phyloP scores from a whole-genome alignment of 2,888 invertebrate genomes.

The Coremacera marginata region DNA sequence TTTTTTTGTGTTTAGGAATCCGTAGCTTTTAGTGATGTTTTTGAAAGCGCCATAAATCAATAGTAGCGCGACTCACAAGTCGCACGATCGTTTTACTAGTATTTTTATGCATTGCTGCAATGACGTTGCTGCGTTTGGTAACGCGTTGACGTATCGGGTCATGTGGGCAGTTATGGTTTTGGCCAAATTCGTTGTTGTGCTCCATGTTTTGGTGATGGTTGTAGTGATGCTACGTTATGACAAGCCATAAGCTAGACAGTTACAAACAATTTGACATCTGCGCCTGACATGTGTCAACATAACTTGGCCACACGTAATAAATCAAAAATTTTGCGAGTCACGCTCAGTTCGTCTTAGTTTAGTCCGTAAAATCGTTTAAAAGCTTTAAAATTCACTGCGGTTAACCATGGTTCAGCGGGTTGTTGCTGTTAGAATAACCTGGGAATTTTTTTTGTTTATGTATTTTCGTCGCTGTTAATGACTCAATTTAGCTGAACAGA shows the following conservation, averaged over 20 bases:
- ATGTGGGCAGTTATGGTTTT: not conserved
- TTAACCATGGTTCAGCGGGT: too few species aligned
- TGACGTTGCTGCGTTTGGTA: not conserved
- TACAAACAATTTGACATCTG: slow-evolving; percentile 23
- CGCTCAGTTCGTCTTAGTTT: not conserved
- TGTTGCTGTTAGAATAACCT: too few species aligned
- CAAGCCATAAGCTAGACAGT: not conserved
- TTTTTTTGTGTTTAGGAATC: not conserved
- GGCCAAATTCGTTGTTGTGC: too few species aligned
- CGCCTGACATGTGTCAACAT: slow-evolving; percentile 27
- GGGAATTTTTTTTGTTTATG: too few species aligned
- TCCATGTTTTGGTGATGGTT: too few species aligned
- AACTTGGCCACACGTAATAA: slow-evolving; percentile 26
- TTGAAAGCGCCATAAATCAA: slow-evolving; percentile 53
- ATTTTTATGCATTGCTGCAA: not conserved
- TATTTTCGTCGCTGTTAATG: too few species aligned
- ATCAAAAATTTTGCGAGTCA: not conserved
- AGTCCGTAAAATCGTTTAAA: too few species aligned
- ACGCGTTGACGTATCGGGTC: not conserved
- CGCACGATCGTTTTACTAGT: not conserved
- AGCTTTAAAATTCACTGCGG: too few species aligned
- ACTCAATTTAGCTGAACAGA: too few species aligned
- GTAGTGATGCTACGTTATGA: too few species aligned
- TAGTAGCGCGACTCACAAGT: slow-evolving; percentile 36
- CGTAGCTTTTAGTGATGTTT: slow-evolving; percentile 27